Conservation (phyloP, 2,888 invertebrate species). For the Drosophila paranaensis region DNA sequence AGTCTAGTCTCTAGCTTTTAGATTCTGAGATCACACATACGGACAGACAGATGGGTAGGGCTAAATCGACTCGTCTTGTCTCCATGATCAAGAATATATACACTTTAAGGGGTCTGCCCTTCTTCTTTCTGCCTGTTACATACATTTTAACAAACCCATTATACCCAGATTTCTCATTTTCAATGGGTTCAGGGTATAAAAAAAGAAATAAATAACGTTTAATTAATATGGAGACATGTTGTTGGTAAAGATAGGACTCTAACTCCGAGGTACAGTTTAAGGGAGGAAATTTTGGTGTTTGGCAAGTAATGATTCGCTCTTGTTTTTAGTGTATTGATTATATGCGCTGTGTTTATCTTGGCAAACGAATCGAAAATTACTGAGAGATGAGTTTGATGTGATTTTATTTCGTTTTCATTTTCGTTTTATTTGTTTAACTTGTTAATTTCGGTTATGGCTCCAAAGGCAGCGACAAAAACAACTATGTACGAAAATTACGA, state of each 20-base stretch:
- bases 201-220: background rate
- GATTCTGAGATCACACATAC: too few species aligned
- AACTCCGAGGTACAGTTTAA: background rate
- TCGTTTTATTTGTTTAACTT: slow-evolving; percentile 66
- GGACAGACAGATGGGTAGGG: too few species aligned
- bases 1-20: too few species aligned
- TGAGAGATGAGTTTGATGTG: slow-evolving; percentile 43
- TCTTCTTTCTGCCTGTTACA: too few species aligned
- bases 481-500: slow-evolving; percentile 47
- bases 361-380: slow-evolving; percentile 43
- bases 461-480: slow-evolving; percentile 44
- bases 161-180: too few species aligned
- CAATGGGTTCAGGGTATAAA: background rate
- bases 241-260: background rate
- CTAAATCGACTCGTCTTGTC: too few species aligned
- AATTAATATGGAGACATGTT: slow-evolving; percentile 1
- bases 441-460: slow-evolving; percentile 70
- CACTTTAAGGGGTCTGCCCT: too few species aligned
- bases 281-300: slow-evolving; percentile 1
- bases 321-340: slow-evolving; percentile 42
- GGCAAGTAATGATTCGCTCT: background rate
- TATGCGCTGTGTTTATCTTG: slow-evolving; percentile 32
- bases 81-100: too few species aligned
- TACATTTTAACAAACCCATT: too few species aligned
- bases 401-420: slow-evolving; percentile 41